phyloP scores from a whole-genome alignment of 2,888 invertebrate genomes.

The Lithosia quadra region DNA sequence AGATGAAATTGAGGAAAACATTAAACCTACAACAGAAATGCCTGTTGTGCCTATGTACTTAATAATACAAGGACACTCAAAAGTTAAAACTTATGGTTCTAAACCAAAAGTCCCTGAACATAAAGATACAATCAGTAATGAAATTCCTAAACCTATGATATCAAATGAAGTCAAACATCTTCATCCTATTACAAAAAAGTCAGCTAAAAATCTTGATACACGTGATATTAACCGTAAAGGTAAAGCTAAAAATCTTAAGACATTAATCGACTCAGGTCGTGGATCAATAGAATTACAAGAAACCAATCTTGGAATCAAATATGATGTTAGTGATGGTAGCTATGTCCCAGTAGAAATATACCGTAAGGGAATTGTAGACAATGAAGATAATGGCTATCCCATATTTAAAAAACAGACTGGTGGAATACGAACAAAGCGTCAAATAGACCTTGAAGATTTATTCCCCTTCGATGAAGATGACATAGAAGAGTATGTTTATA shows the following conservation, averaged over 20 bases:
- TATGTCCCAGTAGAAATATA: slow-evolving; percentile 86
- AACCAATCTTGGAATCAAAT: slow-evolving; percentile 86
- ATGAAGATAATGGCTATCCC: slow-evolving; percentile 76
- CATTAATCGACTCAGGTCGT: slow-evolving; percentile 74
- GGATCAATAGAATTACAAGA: slow-evolving; percentile 87
- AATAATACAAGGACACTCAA: slow-evolving; percentile 94
- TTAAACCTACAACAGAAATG: slow-evolving; percentile 74
- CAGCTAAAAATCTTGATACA: slow-evolving; percentile 66
- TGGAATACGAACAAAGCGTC: slow-evolving; percentile 67
- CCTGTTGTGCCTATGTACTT: slow-evolving; percentile 90
- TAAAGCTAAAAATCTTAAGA: slow-evolving; percentile 73
- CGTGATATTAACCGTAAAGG: slow-evolving; percentile 62
- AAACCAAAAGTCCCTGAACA: slow-evolving; percentile 78
- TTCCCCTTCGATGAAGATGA: slow-evolving; percentile 79
- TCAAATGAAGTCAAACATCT: slow-evolving; percentile 87
- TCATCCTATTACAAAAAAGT: slow-evolving; percentile 79
- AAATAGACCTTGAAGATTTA: slow-evolving; percentile 77
- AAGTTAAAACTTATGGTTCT: slow-evolving; percentile 94
- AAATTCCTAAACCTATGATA: slow-evolving; percentile 83
- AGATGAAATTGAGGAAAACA: slow-evolving; percentile 52
- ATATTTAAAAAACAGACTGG: slow-evolving; percentile 48
- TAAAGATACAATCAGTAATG: slow-evolving; percentile 75
- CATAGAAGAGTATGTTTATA: slow-evolving; percentile 77
- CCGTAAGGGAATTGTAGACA: slow-evolving; percentile 88
- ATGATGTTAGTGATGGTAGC: slow-evolving; percentile 86